Evolutionary conservation across 2,797 vertebrate species (phyloP), one percentile per base, ranked within the genome.

Genomic region (Malurus leucopterus): DNA sequence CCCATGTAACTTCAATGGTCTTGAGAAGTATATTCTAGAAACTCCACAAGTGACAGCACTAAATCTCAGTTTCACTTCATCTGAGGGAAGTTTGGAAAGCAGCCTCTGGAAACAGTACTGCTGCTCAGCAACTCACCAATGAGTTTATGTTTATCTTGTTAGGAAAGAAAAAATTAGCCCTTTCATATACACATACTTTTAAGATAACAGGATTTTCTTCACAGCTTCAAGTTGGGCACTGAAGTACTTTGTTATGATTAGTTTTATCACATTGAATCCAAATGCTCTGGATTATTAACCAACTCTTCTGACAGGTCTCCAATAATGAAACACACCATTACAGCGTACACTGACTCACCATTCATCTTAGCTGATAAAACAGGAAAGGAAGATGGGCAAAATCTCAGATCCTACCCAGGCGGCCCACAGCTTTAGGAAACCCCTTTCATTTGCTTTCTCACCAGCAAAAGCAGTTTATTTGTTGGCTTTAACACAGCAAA

Each of bases 121-220:
- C n/a, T 19, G 18, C 71, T 79, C 81, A 59, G 58, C 84, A 89
- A 72, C 44, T 79, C 84, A 64, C 79, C 67, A 53, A 44, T n/a
- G 21, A 79, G 71, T 81, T 91, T 70, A 38, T 84, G 68, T 84
- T 91, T 90, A 74, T 86, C 71, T 86, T 88, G 22, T 69, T 71
- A 76, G 75, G 91, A 70, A 76, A 79, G 19, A 63, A 88, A 36
- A 77, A 80, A 23, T 16, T 46, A 84, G 67, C 26, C 47, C 75
- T 86, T 88, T 85, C 46, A 63, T 32, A 88, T 51, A 61, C 40
- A 85, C 74, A 72, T 75, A 84, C 72, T 83, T 81, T 40, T 71
- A 89, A 95, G 90, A 93, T 76, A 94, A 92, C 58, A 89, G 26
- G 57, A 93, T 86, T 95, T 95, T 92, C 77, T 95, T 89, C 92